Evolutionary conservation across 2,797 vertebrate species (phyloP), one percentile per base, ranked within the genome.

Genomic region (Cephalopachus bancanus): DNA sequence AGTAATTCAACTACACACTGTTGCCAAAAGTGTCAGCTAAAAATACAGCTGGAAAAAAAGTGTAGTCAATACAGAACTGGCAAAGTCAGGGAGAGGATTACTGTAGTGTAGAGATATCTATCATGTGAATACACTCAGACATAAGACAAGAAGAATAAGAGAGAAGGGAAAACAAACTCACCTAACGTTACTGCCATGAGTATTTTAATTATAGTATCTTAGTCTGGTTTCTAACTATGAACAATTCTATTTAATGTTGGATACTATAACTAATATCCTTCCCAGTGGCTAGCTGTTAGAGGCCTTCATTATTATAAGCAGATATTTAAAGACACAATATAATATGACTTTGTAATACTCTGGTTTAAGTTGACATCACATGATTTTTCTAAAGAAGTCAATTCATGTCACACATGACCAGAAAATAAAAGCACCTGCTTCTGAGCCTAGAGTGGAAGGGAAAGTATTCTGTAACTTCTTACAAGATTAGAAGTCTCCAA

Each of bases 401-500:
- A 37, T 86, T 3, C 1, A 37, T 91, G 95, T 96, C 67, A 76
- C 49, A 74, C 33, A 20, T 3, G 44, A 69, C 57, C 71, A 51
- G 71, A 79, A 94, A 91, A 96, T 51, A 87, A 96, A 86, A 72
- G 89, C 28, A 83, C 49, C 62, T 59, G 28, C 26, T 96, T 93
- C 95, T 84, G 71, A 88, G 62, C 69, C 24, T 81, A 10, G 1
- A 62, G 78, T 55, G 30, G 26, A 92, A 93, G 87, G 78, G 14
- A 92, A 89, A 85, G 30, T 78, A 33, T 79, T 33, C 81, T 76
- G 65, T 84, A 64, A 67, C 92, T 94, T 79, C 76, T 91, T 80
- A 87, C 17, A 71, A 95, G 94, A 95, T 95, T 97, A 97, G 93
- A 97, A 96, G 60, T 92, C 93, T 96, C 93, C 7, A 26, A 93